Conservation (phyloP, 2,888 invertebrate species). For the Phengaris alcon region DNA sequence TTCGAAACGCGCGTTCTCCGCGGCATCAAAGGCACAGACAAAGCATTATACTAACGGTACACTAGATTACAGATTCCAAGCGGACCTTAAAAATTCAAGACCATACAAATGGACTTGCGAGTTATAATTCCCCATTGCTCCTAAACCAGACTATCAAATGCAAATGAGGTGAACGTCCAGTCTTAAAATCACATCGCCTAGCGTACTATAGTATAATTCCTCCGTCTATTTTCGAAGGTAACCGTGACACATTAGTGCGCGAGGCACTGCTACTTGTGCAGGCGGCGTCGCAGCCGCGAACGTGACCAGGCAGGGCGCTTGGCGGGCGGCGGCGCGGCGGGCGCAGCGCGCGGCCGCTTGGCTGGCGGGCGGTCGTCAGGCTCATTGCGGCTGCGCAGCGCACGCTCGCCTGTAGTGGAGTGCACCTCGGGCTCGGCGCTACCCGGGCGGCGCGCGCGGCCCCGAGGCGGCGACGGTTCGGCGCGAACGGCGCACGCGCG, state of each 20-base stretch:
- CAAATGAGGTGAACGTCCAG: background rate
- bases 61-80: conserved; percentile 1
- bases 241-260: conserved; percentile 41
- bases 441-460: conserved; percentile 48
- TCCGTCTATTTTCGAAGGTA: conserved; percentile 40
- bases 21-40: conserved; percentile 27
- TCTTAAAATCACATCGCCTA: background rate
- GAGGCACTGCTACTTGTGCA: conserved; percentile 58
- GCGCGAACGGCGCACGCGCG: conserved; percentile 55
- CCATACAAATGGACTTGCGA: background rate
- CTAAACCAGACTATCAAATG: background rate
- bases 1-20: conserved; percentile 37
- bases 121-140: background rate
- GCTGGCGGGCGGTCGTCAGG: conserved; percentile 39
- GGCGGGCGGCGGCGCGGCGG: conserved; percentile 65
- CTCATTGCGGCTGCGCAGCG: conserved; percentile 47
- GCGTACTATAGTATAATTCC: conserved; percentile 24
- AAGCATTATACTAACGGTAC: conserved; percentile 24
- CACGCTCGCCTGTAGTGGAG: conserved; percentile 49
- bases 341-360: conserved; percentile 54
- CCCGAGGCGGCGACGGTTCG: conserved; percentile 45
- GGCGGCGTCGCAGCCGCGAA: conserved; percentile 63
- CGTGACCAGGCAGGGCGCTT: conserved; percentile 62
- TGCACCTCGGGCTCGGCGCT: conserved; percentile 53
- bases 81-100: background rate